Evolutionary conservation across 1,140 invertebrate genomes (phyloP), one percentile per base, ranked within the genome.

Genomic region (Zaprionus tsacasi): DNA sequence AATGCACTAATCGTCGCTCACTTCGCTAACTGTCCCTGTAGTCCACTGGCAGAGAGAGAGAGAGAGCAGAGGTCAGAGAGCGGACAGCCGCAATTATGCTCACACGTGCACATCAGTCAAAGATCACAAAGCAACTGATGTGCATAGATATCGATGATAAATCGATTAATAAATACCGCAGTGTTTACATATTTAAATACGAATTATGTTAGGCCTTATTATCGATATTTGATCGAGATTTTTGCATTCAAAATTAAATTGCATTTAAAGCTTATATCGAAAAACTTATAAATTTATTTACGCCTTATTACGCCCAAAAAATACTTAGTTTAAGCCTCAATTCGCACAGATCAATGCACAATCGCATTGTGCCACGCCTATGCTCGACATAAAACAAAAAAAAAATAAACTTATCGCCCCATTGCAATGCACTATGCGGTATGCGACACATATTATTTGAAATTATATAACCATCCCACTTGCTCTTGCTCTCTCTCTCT

Each of bases 381-480:
- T 10, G 17, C 17, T 7, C n/a, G 43, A 27, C 27, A 4, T 35
- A 8, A 7, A 35, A 7, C 4, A 35, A 21, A 35, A 35, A 8
- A 7, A 35, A 7, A 35, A 35, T n/a, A 35, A 35, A 4, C 10
- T 17, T 17, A 50, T 50, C 40, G 40, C 40, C 40, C 7, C 40
- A n/a, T 45, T 45, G 40, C 40, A n/a, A 45, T 50, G 65, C 45
- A 65, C 64, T 74, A 25, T 50, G 58, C 50, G 35, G 15, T 48
- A 21, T 48, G 17, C 45, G 21, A 21, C 13, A 48, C 45, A 17
- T 50, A 56, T 81, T 70, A 78, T 82, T 82, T 68, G 67, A 66
- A 76, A 76, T 17, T 48, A 15, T 48, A 21, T 21, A 6, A 15
- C 17, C 43, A 0, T 48, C 8, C 38, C 13, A 6, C n/a, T 43